phyloP scores from a whole-genome alignment of 2,888 invertebrate genomes.

The Drosophila emarginata region DNA sequence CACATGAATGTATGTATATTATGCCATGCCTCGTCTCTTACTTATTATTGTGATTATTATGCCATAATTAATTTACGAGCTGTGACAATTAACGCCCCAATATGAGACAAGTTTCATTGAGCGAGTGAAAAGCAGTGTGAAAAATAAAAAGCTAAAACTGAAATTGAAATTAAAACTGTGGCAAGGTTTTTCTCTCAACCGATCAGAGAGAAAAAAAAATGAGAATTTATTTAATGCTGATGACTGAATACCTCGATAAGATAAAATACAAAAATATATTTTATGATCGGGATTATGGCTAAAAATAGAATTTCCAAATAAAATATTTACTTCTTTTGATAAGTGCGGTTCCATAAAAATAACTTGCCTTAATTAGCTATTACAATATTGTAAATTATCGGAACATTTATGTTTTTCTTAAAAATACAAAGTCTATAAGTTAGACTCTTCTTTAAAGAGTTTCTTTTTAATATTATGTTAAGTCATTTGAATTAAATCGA shows the following conservation, averaged over 20 bases:
- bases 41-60: conserved; percentile 50
- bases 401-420: too few relatives aligned
- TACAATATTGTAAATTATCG: too few relatives aligned
- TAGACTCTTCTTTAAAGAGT: too few relatives aligned
- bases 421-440: too few relatives aligned
- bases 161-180: conserved; percentile 31
- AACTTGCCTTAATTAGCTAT: too few relatives aligned
- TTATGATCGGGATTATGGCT: too few relatives aligned
- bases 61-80: conserved; percentile 78
- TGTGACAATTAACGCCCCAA: conserved; percentile 68
- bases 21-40: neutral
- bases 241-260: neutral
- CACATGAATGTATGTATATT: conserved; percentile 11
- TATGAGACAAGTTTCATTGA: conserved; percentile 56
- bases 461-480: too few relatives aligned
- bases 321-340: too few relatives aligned
- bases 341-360: too few relatives aligned
- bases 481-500: too few relatives aligned
- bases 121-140: conserved; percentile 48
- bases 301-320: too few relatives aligned
- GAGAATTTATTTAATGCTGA: neutral
- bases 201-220: neutral
- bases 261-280: too few relatives aligned
- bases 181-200: conserved; percentile 54
- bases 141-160: conserved; percentile 17